Percentiles rank a stretch among this genome's conserved stretches.
Evolutionary conservation across 2,113 vertebrate species (phyloP).

Genomic region (Callocephalon fimbriatum): DNA sequence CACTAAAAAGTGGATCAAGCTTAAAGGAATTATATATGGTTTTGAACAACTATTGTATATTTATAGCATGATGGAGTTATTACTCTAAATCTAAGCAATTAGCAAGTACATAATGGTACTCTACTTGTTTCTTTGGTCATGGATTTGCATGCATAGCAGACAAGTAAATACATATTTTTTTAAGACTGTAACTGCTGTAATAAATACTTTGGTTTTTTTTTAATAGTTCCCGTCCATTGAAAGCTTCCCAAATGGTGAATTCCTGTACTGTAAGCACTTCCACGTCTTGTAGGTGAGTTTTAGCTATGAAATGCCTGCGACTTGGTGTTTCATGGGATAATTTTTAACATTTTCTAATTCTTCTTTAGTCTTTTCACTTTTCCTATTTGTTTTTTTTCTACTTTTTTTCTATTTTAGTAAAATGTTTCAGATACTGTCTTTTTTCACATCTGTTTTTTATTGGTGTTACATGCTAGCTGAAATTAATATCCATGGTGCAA

Average conservation of each 20-base stretch:
- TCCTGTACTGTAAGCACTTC: constrained; percentile 83
- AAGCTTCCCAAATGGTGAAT: constrained; percentile 90
- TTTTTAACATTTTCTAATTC: background rate
- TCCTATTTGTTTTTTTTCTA: background rate
- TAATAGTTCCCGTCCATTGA: constrained; percentile 89
- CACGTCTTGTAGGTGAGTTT: constrained; percentile 85
- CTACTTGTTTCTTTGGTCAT: background rate
- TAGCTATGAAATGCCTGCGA: constrained; percentile 15
- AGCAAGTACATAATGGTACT: background rate
- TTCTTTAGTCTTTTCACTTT: background rate
- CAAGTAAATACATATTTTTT: constrained; percentile 25
- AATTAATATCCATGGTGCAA: background rate
- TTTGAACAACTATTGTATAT: constrained; percentile 50
- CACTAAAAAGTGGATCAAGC: constrained; percentile 15
- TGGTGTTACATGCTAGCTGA: background rate
- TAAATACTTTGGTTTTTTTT: constrained; percentile 67
- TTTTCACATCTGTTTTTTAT: constrained; percentile 3
- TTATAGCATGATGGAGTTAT: constrained; percentile 13
- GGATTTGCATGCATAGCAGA: constrained; percentile 57
- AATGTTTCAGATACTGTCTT: constrained; percentile 1
- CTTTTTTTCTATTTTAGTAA: background rate
- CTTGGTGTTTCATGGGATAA: background rate
- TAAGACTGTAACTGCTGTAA: constrained; percentile 17
- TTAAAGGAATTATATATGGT: background rate
- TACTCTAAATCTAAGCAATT: constrained; percentile 47